phyloP scores from a whole-genome alignment of 1,140 invertebrate species.

The Cyclargus thomasi region DNA sequence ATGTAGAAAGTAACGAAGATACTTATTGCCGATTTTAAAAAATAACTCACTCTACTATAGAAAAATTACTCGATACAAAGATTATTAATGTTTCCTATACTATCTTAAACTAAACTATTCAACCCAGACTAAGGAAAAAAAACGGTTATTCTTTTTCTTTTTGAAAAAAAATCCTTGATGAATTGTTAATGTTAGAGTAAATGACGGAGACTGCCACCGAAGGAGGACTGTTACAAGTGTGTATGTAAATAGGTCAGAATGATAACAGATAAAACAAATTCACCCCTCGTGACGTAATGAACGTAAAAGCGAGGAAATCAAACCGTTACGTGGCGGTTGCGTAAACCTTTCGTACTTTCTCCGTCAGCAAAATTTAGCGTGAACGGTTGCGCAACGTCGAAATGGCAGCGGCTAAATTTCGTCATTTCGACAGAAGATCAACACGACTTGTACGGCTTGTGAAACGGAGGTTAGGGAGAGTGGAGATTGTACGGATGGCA shows the following conservation, averaged over 20 bases:
- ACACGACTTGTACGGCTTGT: constrained; percentile 43
- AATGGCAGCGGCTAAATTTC: constrained; percentile 71
- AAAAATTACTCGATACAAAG: no score
- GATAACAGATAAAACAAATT: constrained; percentile 24
- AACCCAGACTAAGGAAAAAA: no score
- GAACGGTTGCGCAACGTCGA: constrained; percentile 60
- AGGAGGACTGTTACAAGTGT: no score
- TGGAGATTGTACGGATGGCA: background rate
- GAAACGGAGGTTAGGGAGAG: constrained; percentile 17
- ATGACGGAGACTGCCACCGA: no score
- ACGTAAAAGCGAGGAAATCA: constrained; percentile 72
- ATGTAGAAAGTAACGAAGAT: no score
- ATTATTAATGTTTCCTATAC: no score
- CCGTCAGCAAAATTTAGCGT: constrained; percentile 74
- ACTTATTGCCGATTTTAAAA: no score
- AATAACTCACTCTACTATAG: no score
- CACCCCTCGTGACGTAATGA: constrained; percentile 29
- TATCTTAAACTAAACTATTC: no score
- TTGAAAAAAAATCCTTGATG: no score
- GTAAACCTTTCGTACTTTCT: constrained; percentile 74
- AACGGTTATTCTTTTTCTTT: no score
- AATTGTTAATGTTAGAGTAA: no score
- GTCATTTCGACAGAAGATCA: constrained; percentile 68
- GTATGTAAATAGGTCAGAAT: background rate
- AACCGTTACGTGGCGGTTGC: constrained; percentile 69